phyloP scores from a whole-genome alignment of 2,113 vertebrate species.

The Sciurus niger region DNA sequence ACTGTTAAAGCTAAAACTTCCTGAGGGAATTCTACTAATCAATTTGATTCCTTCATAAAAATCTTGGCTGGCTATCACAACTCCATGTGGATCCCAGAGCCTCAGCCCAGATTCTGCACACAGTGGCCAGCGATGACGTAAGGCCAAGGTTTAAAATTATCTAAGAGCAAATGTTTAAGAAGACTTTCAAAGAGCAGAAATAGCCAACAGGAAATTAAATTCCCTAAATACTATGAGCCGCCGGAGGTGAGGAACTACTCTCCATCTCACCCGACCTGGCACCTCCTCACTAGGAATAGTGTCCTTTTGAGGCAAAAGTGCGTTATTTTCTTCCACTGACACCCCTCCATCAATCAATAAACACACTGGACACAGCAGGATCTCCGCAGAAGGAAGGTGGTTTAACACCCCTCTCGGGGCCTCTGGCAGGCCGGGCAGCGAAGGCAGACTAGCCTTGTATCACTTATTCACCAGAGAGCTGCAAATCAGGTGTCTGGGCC shows the following conservation, averaged over 20 bases:
- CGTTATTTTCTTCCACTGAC: background rate
- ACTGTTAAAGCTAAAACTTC: background rate
- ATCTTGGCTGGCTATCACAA: background rate
- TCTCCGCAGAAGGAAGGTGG: background rate
- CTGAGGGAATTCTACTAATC: background rate
- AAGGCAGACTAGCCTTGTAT: background rate
- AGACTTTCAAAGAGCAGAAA: constrained; percentile 10
- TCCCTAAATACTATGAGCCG: background rate
- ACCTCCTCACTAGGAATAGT: background rate
- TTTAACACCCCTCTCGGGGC: background rate
- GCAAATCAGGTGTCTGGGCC: background rate
- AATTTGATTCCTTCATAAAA: background rate
- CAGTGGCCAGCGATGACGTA: background rate
- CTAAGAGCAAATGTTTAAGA: constrained; percentile 12
- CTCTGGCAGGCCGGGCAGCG: background rate
- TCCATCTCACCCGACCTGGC: background rate
- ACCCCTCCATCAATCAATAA: background rate
- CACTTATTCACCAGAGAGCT: background rate
- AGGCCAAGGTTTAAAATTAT: constrained; percentile 43
- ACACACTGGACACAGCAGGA: background rate
- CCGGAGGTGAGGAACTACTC: background rate
- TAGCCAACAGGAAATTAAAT: background rate
- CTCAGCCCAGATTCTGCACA: constrained; percentile 39
- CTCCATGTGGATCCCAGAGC: background rate
- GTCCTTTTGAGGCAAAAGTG: background rate